Percentiles rank a stretch among this genome's conserved stretches.
Conservation (phyloP, 2,888 invertebrate genomes). For the Dermolepida albohirtum region DNA sequence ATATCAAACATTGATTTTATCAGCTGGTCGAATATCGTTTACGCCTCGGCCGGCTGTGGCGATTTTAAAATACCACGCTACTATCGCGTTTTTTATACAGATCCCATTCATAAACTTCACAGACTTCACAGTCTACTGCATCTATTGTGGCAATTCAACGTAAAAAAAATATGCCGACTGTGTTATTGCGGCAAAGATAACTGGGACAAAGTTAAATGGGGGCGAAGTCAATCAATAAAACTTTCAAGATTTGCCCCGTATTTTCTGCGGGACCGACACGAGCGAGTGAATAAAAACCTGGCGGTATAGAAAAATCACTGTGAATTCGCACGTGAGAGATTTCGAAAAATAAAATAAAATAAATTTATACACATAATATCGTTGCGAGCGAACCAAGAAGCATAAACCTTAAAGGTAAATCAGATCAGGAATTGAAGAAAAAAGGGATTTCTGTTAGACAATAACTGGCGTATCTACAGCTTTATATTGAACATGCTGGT, state of each 20-base stretch:
- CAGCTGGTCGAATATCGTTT: constrained; percentile 6
- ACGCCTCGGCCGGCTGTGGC: neutral
- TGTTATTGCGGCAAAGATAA: constrained; percentile 36
- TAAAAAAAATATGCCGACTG: constrained; percentile 34
- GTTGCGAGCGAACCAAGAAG: no score
- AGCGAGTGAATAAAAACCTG: no score
- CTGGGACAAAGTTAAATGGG: constrained; percentile 25
- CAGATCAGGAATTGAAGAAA: no score
- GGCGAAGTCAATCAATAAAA: constrained; percentile 32
- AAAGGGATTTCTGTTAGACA: no score
- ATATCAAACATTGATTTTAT: constrained; percentile 35
- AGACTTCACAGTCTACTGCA: constrained; percentile 27
- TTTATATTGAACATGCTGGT: no score
- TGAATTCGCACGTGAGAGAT: no score
- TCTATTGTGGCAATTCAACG: constrained; percentile 24
- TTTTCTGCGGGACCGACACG: neutral
- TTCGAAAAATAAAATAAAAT: no score
- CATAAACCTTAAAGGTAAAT: no score
- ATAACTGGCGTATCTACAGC: no score
- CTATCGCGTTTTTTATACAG: constrained; percentile 19
- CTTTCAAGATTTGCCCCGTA: constrained; percentile 31
- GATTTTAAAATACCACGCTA: neutral
- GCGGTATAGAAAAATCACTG: no score
- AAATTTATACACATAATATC: no score
- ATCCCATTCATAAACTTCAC: constrained; percentile 29